Evolutionary conservation across 92 coral and sea anemone species (phyloP), one percentile per base, ranked within the genome.

Genomic region (Paramuricea clavata): DNA sequence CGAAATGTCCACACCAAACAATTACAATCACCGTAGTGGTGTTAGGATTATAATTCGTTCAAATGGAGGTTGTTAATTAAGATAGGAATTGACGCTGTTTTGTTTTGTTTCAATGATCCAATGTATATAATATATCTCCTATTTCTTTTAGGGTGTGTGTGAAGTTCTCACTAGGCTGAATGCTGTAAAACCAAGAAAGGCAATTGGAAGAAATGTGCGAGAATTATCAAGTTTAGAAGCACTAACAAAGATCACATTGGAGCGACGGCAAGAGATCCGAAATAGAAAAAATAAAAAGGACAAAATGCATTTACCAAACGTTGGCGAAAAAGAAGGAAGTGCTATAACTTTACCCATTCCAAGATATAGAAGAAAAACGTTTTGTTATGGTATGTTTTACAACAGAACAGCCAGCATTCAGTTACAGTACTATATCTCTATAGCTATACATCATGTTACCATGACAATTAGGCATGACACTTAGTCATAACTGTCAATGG

Each of bases 101-200:
- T 0, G 12, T 1, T 32, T 15, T 23, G n/a, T n/a, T n/a, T n/a
- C n/a, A n/a, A 72, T 33, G n/a, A 6, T 22, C 35, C 6, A 34
- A 12, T 56, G 41, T 33, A 65, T 12, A 12, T 65, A 6, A 7
- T 28, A 12, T 33, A n/a, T n/a, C n/a, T 34, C 2, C 17, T 6
- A 19, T 42, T 28, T 25, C 16, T 23, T 32, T 49, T 19, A 96
- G 99, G 99, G 99, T 19, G 95, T 90, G 54, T 96, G 98, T 67
- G 98, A 96, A 49, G 96, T 96, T 12, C 87, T 96, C 26, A 71
- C 94, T 62, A 83, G 83, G 56, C 87, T 96, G 44, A 94, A 96
- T 72, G 81, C 90, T 35, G 93, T 90, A 72, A 96, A 94, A 49
- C 99, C 98, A 27, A 94, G 72, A 35, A 79, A 79, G 32, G 52